Conservation (phyloP, 2,113 vertebrate species). For the Nesogale talazaci region DNA sequence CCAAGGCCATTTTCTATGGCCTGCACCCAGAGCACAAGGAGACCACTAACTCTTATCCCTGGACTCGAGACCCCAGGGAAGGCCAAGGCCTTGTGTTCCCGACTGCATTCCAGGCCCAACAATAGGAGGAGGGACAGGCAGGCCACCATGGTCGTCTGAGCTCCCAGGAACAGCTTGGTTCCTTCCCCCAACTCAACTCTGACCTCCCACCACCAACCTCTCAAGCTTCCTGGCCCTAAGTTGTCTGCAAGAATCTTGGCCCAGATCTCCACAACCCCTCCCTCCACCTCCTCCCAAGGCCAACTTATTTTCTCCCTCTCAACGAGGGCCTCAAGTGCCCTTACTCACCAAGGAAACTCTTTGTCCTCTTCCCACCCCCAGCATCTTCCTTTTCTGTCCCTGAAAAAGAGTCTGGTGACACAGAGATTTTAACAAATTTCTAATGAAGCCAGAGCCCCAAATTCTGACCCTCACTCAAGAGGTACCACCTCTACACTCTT, state of each 20-base stretch:
- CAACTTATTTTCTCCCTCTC: not conserved
- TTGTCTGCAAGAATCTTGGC: constrained; percentile 35
- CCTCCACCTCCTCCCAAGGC: constrained; percentile 20
- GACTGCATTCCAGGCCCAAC: constrained; percentile 41
- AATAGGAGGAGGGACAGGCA: not conserved
- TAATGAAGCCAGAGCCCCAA: not conserved
- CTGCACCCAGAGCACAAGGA: constrained; percentile 16
- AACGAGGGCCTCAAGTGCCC: not conserved
- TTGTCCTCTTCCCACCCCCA: not conserved
- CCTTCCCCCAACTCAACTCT: not conserved
- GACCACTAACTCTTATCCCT: not conserved
- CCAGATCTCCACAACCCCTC: not conserved
- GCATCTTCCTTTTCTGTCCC: not conserved
- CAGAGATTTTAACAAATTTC: constrained; percentile 30
- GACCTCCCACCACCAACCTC: not conserved
- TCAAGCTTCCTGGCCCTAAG: constrained; percentile 34
- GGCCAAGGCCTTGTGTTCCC: constrained; percentile 54
- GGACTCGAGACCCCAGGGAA: constrained; percentile 11
- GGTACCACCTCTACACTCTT: not conserved
- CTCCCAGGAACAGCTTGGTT: constrained; percentile 14
- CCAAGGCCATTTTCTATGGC: constrained; percentile 22
- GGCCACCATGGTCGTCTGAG: constrained; percentile 64
- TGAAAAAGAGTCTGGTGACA: not conserved
- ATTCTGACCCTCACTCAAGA: not conserved
- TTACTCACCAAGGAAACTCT: not conserved